A percentile compares a stretch with the other conserved stretches of the same genome.
Evolutionary conservation across 2,888 invertebrate species (phyloP).

Genomic region (Tiliacea aurago): DNA sequence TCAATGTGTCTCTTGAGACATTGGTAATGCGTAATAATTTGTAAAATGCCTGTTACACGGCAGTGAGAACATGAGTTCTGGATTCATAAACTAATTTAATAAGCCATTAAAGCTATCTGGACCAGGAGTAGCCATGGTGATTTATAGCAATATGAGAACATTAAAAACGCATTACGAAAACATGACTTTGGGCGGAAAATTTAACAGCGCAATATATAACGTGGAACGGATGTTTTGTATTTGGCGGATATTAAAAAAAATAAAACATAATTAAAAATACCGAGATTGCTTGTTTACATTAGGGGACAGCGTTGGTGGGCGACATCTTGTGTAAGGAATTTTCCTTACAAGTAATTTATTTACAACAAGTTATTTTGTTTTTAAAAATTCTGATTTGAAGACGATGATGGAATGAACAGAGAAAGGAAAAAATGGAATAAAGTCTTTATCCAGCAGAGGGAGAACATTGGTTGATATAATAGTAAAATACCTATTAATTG

Average conservation of each 20-base stretch:
- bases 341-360: slow-evolving; percentile 22
- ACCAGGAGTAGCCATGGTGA: slow-evolving; percentile 88
- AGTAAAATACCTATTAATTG: too few relatives aligned
- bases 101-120: slow-evolving; percentile 90
- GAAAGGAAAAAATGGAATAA: neutral
- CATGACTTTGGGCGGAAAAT: slow-evolving; percentile 89
- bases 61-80: slow-evolving; percentile 46
- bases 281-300: slow-evolving; percentile 55
- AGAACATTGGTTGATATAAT: neutral
- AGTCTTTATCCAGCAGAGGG: neutral
- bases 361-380: neutral
- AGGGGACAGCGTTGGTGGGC: slow-evolving; percentile 16
- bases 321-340: slow-evolving; percentile 3
- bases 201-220: slow-evolving; percentile 85
- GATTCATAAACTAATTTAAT: slow-evolving; percentile 85
- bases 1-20: slow-evolving; percentile 21
- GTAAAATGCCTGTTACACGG: slow-evolving; percentile 29
- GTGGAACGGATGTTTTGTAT: slow-evolving; percentile 81
- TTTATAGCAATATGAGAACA: slow-evolving; percentile 90
- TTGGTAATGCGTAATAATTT: slow-evolving; percentile 44
- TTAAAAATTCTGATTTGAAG: neutral
- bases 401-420: neutral
- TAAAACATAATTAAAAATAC: slow-evolving; percentile 57
- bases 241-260: slow-evolving; percentile 68
- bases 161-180: slow-evolving; percentile 91